Evolutionary conservation across 2,113 vertebrate species (phyloP).

Genomic region (Synodontis membranacea): DNA sequence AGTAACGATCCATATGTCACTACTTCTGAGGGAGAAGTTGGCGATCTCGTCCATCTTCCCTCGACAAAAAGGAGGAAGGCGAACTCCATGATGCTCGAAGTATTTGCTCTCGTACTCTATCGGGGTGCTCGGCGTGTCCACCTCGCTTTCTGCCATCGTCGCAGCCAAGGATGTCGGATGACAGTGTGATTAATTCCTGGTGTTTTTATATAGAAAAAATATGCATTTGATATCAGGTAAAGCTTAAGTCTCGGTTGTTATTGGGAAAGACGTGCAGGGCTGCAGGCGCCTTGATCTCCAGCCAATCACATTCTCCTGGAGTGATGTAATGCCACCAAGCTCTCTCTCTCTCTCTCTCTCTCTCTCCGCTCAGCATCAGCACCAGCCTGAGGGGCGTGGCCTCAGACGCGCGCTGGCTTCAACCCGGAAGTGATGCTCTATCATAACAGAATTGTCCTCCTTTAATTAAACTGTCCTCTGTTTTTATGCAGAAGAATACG

Average conservation of each 20-base stretch:
- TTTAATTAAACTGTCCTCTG: not conserved
- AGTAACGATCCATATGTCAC: slow-evolving; percentile 96
- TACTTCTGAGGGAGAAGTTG: slow-evolving; percentile 89
- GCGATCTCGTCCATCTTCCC: slow-evolving; percentile 97
- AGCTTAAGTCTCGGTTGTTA: slow-evolving; percentile 16
- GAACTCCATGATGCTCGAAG: slow-evolving; percentile 93
- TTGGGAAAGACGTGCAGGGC: slow-evolving; percentile 46
- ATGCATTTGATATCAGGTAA: slow-evolving; percentile 25
- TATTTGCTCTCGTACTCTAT: slow-evolving; percentile 98
- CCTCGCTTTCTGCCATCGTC: slow-evolving; percentile 95
- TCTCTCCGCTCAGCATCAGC: slow-evolving; percentile 67
- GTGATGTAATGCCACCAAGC: slow-evolving; percentile 77
- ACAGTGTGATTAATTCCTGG: not conserved
- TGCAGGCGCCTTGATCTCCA: slow-evolving; percentile 54
- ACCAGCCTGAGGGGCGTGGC: slow-evolving; percentile 55
- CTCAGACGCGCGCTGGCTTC: not conserved
- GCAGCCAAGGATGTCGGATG: slow-evolving; percentile 36
- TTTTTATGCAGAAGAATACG: too few relatives aligned
- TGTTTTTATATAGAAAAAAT: not conserved
- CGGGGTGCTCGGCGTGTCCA: slow-evolving; percentile 93
- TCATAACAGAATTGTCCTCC: not conserved
- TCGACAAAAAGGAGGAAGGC: slow-evolving; percentile 95
- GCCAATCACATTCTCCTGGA: slow-evolving; percentile 66
- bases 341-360: slow-evolving; percentile 32
- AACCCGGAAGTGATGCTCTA: not conserved